Evolutionary conservation across 2,797 vertebrate genomes (phyloP).

Genomic region (Mycteria americana): DNA sequence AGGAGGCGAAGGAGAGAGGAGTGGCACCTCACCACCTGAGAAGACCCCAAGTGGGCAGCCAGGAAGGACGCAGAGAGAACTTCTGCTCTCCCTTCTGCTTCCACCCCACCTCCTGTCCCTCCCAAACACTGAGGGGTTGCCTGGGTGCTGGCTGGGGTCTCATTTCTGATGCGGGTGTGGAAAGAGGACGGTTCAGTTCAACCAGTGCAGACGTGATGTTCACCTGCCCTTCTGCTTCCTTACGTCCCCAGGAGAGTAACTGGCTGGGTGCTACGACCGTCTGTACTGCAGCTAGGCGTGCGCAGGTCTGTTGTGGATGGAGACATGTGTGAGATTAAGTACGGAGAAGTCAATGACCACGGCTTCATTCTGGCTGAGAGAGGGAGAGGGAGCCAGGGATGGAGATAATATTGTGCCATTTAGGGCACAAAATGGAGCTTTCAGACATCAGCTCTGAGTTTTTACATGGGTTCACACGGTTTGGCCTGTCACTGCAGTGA

Average conservation of each 20-base stretch:
- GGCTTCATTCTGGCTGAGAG: not conserved
- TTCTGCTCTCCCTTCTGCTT: not conserved
- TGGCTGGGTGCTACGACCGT: not conserved
- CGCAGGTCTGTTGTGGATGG: not conserved
- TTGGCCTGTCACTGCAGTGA: not conserved
- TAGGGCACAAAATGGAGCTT: not conserved
- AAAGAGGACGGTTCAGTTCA: not conserved
- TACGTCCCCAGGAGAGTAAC: not conserved
- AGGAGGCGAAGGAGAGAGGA: not conserved
- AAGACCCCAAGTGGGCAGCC: not conserved
- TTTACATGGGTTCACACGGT: not conserved
- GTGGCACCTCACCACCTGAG: not conserved
- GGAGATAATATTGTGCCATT: not conserved
- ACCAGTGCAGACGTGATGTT: not conserved
- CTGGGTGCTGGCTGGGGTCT: not conserved
- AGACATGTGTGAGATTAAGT: rapidly evolving
- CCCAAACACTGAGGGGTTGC: rapidly evolving
- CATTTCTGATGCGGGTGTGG: not conserved
- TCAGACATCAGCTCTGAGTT: not conserved
- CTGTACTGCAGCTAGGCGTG: rapidly evolving
- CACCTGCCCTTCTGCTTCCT: not conserved
- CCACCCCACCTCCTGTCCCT: not conserved
- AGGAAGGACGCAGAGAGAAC: not conserved
- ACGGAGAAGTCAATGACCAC: not conserved
- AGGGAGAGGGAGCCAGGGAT: not conserved